Conservation (phyloP, 2,888 invertebrate genomes). For the Mamestra brassicae region DNA sequence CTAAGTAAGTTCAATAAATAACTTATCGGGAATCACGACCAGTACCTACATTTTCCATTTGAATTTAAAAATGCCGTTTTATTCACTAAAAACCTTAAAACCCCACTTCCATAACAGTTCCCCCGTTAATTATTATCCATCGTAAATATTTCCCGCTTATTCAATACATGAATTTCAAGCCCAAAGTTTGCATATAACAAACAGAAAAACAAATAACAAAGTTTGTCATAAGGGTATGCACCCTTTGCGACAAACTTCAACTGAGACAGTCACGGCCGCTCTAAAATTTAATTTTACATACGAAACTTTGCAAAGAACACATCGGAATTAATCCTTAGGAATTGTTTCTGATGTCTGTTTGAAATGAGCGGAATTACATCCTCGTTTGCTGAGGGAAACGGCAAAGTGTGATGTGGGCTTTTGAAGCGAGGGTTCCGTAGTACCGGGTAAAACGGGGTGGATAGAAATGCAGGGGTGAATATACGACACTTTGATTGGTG, state of each 20-base stretch:
- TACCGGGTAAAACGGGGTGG: too few relatives aligned
- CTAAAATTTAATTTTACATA: conserved; percentile 58
- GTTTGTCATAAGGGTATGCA: conserved; percentile 59
- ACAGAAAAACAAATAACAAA: conserved; percentile 60
- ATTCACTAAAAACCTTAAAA: background rate
- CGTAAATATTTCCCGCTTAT: conserved; percentile 35
- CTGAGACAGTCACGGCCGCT: conserved; percentile 39
- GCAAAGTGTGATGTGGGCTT: background rate
- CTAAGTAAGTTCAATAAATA: too few relatives aligned
- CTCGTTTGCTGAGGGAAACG: conserved; percentile 9
- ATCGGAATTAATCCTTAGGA: conserved; percentile 57
- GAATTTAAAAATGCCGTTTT: too few relatives aligned
- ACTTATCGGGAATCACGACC: too few relatives aligned
- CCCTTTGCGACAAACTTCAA: conserved; percentile 57
- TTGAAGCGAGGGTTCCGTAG: background rate
- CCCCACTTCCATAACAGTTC: background rate
- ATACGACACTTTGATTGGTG: too few relatives aligned
- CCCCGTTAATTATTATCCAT: conserved; percentile 30
- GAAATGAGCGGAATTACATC: conserved; percentile 20
- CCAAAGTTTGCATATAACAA: conserved; percentile 53
- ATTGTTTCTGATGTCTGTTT: conserved; percentile 55
- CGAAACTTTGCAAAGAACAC: conserved; percentile 57
- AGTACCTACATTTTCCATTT: too few relatives aligned
- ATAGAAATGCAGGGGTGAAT: too few relatives aligned
- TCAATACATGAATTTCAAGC: conserved; percentile 35